Percentiles rank a stretch among this genome's conserved stretches.
phyloP scores from a whole-genome alignment of 2,797 vertebrate genomes.

The Morelia viridis region DNA sequence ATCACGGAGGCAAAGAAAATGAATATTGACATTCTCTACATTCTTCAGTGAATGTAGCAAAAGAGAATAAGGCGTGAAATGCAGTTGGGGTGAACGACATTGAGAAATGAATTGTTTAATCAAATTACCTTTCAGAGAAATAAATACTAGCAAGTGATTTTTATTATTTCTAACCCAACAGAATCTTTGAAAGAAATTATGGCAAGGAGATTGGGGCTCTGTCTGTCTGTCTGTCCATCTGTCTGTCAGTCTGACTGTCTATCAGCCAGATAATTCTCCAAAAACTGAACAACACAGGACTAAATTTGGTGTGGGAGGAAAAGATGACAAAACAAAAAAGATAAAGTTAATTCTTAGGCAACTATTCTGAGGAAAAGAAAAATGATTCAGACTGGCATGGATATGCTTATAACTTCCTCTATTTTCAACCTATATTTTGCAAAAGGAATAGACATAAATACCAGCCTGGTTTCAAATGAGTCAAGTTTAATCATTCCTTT shows the following conservation, averaged over 20 bases:
- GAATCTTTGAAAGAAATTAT: not conserved
- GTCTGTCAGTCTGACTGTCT: not conserved
- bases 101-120: not conserved
- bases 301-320: not conserved
- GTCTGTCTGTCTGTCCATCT: not conserved
- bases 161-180: not conserved
- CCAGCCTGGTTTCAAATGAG: not conserved
- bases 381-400: not conserved
- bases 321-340: not conserved
- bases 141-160: not conserved
- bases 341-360: not conserved
- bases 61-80: conserved; percentile 6
- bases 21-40: not conserved
- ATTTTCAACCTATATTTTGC: not conserved
- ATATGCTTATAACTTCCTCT: not conserved
- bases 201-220: not conserved
- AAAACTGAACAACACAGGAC: not conserved
- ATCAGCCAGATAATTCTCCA: not conserved
- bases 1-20: not conserved
- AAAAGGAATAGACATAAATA: not conserved
- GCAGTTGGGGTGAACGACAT: not conserved
- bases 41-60: conserved; percentile 3
- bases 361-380: not conserved
- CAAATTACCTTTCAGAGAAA: not conserved
- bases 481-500: not conserved